These are phyloP conservation scores for Trichonephila inaurata DNA, from an alignment of 1,140 invertebrate genomes.

Conservation along the genomic window DNA sequence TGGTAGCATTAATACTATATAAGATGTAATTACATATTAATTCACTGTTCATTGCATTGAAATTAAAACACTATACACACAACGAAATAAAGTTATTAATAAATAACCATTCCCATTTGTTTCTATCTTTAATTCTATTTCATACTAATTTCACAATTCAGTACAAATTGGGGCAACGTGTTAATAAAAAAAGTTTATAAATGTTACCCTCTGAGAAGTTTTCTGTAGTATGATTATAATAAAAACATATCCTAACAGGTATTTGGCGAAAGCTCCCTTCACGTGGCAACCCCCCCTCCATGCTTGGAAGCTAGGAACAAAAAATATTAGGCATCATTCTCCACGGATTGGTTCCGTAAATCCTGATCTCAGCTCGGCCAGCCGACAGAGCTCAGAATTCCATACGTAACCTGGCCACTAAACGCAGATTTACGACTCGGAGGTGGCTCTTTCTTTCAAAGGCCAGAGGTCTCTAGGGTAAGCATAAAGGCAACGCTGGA, in stretches of 20 bases:
- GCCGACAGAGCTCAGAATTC: conserved; percentile 77
- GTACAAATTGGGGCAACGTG: too few relatives aligned
- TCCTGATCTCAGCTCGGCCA: conserved; percentile 72
- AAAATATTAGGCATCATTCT: conserved; percentile 77
- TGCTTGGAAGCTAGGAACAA: conserved; percentile 52
- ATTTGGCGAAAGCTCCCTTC: conserved; percentile 15
- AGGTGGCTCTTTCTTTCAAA: conserved; percentile 73
- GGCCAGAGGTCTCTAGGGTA: conserved; percentile 72
- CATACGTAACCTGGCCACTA: conserved; percentile 77
- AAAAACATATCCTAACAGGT: conserved; percentile 24
- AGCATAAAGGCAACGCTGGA: conserved; percentile 65
- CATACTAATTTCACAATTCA: too few relatives aligned
- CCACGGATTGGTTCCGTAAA: conserved; percentile 77
- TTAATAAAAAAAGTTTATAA: too few relatives aligned
- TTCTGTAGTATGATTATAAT: neutral
- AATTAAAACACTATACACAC: too few relatives aligned
- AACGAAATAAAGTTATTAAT: too few relatives aligned
- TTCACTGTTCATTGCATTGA: too few relatives aligned
- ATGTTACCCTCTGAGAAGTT: neutral
- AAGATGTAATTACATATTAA: too few relatives aligned
- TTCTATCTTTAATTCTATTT: too few relatives aligned
- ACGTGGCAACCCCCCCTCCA: neutral
- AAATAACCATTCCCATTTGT: too few relatives aligned
- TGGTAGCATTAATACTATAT: too few relatives aligned
- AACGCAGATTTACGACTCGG: conserved; percentile 76